phyloP scores from a whole-genome alignment of 2,888 invertebrate genomes.

The Cecidostiba fungosa region DNA sequence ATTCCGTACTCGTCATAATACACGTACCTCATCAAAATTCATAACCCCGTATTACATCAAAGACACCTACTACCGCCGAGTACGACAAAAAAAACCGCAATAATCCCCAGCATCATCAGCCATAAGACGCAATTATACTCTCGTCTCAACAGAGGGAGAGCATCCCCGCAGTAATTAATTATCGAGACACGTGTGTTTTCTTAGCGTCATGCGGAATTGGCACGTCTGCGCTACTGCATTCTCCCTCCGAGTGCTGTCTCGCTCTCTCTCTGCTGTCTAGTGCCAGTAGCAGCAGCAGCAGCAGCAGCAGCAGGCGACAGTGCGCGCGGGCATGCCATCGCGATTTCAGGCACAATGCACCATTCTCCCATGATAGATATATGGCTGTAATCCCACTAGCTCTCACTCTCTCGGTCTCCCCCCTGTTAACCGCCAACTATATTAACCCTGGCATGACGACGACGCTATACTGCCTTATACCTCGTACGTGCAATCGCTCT shows the following conservation, averaged over 20 bases:
- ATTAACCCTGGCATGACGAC: conserved; percentile 55
- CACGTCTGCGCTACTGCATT: conserved; percentile 25
- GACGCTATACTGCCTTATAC: not conserved
- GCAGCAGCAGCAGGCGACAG: conserved; percentile 20
- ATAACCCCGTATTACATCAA: not conserved
- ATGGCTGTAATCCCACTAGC: conserved; percentile 72
- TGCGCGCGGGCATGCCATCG: conserved; percentile 70
- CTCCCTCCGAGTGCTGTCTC: not conserved
- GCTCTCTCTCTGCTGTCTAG: not conserved
- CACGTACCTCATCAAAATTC: not conserved
- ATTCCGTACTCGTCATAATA: not conserved
- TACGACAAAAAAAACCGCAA: no score
- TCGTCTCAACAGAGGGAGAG: not conserved
- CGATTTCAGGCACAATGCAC: conserved; percentile 76
- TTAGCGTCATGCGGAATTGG: conserved; percentile 50
- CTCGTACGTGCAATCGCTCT: conserved; percentile 28
- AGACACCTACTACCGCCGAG: not conserved
- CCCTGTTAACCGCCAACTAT: conserved; percentile 48
- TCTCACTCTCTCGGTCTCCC: conserved; percentile 48
- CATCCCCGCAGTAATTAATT: conserved; percentile 39
- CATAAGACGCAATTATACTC: not conserved
- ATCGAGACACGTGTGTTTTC: conserved; percentile 45
- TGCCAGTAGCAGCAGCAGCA: not conserved
- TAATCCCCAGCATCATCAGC: not conserved
- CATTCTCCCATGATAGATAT: conserved; percentile 77